phyloP scores from a whole-genome alignment of 1,140 invertebrate genomes.

The Sinonovacula constricta region DNA sequence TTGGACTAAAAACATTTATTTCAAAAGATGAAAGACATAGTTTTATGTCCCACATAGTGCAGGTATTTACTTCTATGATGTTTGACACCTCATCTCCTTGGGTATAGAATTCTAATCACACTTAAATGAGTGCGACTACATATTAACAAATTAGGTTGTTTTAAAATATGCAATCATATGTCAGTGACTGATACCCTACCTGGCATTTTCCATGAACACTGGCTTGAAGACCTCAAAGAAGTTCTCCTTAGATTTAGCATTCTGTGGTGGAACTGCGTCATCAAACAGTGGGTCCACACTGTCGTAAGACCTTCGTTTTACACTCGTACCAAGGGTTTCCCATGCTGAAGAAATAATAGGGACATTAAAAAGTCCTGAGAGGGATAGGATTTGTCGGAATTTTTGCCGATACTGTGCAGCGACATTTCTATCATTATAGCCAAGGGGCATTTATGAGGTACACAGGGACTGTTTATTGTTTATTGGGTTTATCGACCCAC shows the following conservation, averaged over 20 bases:
- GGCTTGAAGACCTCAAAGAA: slow-evolving; percentile 91
- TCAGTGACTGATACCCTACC: slow-evolving; percentile 65
- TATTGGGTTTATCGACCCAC: no score
- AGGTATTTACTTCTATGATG: no score
- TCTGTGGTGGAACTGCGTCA: slow-evolving; percentile 88
- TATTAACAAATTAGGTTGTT: background rate
- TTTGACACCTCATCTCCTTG: no score
- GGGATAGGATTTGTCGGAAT: no score
- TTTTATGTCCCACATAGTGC: no score
- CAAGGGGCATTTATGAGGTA: no score
- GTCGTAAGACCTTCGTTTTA: slow-evolving; percentile 93
- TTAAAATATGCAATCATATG: background rate
- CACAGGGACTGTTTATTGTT: no score
- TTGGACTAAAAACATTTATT: background rate
- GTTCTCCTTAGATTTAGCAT: slow-evolving; percentile 86
- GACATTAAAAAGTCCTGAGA: no score
- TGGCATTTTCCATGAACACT: slow-evolving; percentile 89
- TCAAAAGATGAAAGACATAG: background rate
- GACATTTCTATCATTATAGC: no score
- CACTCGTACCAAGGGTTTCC: slow-evolving; percentile 91
- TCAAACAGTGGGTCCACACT: slow-evolving; percentile 97
- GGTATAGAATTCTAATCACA: background rate
- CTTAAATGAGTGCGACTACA: background rate
- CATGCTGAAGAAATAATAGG: slow-evolving; percentile 86
- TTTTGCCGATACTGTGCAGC: no score